Conservation (phyloP, 2,888 invertebrate species). For the Tetragonisca angustula region DNA sequence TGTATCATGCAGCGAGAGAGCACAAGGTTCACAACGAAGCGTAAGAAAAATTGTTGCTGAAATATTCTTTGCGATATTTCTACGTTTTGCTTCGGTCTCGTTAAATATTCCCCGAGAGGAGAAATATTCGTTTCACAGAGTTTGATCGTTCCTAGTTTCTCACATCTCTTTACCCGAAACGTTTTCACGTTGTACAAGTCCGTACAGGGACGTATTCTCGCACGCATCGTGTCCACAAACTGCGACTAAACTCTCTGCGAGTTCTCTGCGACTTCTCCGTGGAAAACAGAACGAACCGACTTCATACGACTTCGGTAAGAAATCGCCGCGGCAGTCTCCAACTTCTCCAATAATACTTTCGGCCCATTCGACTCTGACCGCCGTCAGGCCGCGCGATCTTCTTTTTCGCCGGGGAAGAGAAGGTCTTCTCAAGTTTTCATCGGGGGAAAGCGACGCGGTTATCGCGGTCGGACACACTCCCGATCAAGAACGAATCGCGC, state of each 20-base stretch:
- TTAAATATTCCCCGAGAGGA: neutral
- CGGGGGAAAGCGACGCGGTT: conserved; percentile 61
- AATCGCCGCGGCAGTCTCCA: conserved; percentile 61
- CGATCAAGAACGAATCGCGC: conserved; percentile 59
- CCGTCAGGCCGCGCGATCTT: conserved; percentile 15
- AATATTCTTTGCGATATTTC: no score
- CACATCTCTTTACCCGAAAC: neutral
- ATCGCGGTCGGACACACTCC: conserved; percentile 66
- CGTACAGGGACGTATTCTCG: neutral
- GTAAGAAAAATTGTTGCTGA: neutral
- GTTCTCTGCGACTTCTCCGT: conserved; percentile 27
- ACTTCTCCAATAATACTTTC: conserved; percentile 74
- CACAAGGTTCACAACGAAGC: neutral
- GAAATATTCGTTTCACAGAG: neutral
- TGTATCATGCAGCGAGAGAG: neutral
- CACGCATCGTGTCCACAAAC: conserved; percentile 19
- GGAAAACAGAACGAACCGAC: conserved; percentile 33
- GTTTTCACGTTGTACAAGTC: neutral
- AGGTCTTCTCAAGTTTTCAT: conserved; percentile 69
- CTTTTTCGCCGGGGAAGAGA: conserved; percentile 51
- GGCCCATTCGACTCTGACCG: conserved; percentile 44
- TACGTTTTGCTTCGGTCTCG: no score
- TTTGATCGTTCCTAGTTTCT: neutral
- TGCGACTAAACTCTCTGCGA: conserved; percentile 20
- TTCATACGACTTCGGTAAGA: conserved; percentile 65